These are phyloP conservation scores for Muscicapa comitata DNA, from an alignment of 2,797 vertebrate species.

Conservation along the genomic window DNA sequence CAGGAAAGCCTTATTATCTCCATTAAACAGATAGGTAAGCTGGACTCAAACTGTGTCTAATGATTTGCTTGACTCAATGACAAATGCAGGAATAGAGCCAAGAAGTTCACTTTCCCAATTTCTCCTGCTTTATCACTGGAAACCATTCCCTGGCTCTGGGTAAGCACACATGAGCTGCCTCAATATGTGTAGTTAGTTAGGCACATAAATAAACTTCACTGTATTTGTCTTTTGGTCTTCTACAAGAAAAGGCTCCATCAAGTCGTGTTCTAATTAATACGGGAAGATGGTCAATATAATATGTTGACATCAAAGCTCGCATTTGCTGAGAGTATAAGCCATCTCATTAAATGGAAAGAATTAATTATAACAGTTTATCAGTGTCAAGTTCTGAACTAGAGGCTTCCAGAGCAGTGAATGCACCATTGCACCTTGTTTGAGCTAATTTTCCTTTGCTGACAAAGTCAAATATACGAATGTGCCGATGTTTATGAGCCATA, in stretches of 20 bases:
- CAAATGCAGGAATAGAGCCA: conserved; percentile 46
- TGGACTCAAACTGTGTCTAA: conserved; percentile 10
- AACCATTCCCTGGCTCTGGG: conserved; percentile 1
- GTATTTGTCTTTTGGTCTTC: not conserved
- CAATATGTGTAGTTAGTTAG: accelerated
- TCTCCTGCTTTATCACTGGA: conserved; percentile 34
- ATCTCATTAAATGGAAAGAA: conserved; percentile 33
- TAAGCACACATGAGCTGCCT: not conserved
- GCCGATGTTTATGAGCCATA: not conserved
- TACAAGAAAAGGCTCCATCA: not conserved
- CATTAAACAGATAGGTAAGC: conserved; percentile 49
- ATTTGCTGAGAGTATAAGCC: not conserved
- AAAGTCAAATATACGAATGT: not conserved
- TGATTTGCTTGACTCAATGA: conserved; percentile 21
- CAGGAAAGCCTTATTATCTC: conserved; percentile 29
- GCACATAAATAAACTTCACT: not conserved
- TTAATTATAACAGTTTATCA: conserved; percentile 54
- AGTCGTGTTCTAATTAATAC: conserved; percentile 18
- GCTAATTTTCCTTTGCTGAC: conserved; percentile 29
- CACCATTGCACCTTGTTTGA: conserved; percentile 8
- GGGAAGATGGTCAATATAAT: conserved; percentile 14
- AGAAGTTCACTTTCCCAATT: conserved; percentile 18
- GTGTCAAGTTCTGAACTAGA: not conserved
- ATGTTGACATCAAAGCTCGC: conserved; percentile 10
- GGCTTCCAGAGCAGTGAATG: conserved; percentile 17